Base-by-base conservation (phyloP, 2,113 vertebrate genomes). In the Pheucticus melanocephalus region DNA sequence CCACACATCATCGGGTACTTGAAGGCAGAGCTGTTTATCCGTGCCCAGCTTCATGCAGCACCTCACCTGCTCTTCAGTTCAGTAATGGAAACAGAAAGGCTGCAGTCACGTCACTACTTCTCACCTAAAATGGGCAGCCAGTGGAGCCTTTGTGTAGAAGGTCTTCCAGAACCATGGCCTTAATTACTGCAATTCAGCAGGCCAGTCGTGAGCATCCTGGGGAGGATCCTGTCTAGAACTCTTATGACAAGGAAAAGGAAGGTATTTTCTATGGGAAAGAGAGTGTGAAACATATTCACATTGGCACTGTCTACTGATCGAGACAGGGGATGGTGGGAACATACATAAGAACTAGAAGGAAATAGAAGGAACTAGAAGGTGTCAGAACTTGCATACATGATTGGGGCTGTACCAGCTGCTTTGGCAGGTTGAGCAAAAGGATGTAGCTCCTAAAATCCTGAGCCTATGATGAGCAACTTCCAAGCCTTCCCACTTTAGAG, bases 1-100 rank as follows among this genome's bases (percentile, higher is more conserved):
- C 15, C 59, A 33, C 15, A 5, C 2, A 0, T 21, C 0, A 0
- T 50, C 4, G 8, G 6, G 16, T 65, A 10, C 66, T 33, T 3
- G 10, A 90, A 75, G 23, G 23, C 22, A 73, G 15, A 1, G 1
- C 24, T 60, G 9, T 27, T 56, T 81, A 18, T 60, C 15, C 12
- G 3, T 23, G 4, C 7, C 25, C 40, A 27, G 50, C 37, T 5
- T 42, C 56, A 59, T 21, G 9, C 28, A 87, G 23, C 28, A 63
- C 20, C 25, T 14, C 15, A 42, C 20, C 22, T 61, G 7, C 15
- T 82, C 11, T 42, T 73, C 56, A 59, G 2, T 31, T 82, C 51
- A 75, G 33, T 35, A 8, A 4, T 12, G 23, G 51, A 66, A 71
- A 45, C 2, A 65, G 54, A 53, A 86, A 22, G 25, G 23, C 17